Conservation (phyloP, 2,797 vertebrate genomes). For the Anableps anableps region DNA sequence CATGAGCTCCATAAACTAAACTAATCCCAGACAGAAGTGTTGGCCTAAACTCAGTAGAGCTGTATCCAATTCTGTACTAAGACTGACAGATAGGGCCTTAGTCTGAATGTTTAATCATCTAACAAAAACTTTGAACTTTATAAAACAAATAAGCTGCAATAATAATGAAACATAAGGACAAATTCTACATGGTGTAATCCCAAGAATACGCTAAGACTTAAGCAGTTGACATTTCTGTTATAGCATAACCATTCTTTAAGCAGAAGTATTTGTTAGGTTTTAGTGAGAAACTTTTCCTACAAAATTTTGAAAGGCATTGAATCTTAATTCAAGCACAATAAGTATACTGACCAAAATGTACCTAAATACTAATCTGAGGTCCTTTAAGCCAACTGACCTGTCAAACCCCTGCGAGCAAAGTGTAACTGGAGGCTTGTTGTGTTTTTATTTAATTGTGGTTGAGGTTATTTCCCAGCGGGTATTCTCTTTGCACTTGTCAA, state of each 20-base stretch:
- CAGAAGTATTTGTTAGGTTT: not conserved
- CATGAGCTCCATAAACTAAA: conserved; percentile 63
- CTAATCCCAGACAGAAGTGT: conserved; percentile 57
- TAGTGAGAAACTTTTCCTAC: not conserved
- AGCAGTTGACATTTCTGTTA: conserved; percentile 13
- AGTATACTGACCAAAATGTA: not conserved
- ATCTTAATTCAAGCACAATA: not conserved
- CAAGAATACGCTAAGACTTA: conserved; percentile 36
- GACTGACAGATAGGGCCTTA: conserved; percentile 43
- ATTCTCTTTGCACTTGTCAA: conserved; percentile 50
- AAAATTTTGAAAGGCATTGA: not conserved
- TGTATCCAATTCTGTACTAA: conserved; percentile 61
- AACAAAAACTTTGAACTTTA: conserved; percentile 47
- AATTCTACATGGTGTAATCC: conserved; percentile 37
- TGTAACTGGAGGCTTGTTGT: conserved; percentile 49
- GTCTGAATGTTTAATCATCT: conserved; percentile 54
- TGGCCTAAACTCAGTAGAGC: conserved; percentile 54
- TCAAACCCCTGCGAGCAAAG: conserved; percentile 51
- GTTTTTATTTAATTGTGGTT: conserved; percentile 66
- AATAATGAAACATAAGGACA: conserved; percentile 20
- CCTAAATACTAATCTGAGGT: not conserved
- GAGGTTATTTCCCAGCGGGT: conserved; percentile 57
- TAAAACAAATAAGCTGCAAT: conserved; percentile 43
- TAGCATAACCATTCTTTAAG: conserved; percentile 2
- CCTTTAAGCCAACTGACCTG: conserved; percentile 41